Base-by-base conservation (phyloP, 92 coral and sea anemone species). In the Isaurus tuberculatus region DNA sequence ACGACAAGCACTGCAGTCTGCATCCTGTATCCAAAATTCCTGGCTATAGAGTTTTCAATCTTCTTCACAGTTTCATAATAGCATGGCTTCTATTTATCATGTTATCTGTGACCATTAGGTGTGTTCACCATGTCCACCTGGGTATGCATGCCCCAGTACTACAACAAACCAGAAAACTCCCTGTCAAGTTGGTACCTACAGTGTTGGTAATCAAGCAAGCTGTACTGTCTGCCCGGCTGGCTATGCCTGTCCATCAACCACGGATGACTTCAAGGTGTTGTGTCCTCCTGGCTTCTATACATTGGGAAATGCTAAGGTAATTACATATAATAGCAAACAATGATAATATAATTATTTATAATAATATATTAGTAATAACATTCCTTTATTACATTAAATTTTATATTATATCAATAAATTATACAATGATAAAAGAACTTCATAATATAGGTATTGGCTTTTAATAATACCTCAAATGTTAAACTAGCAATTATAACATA, bases 151-250 rank as follows among this genome's bases (percentile, higher is more conserved):
- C 64, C 98, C 98, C 33, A 83, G 88, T 37, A 92, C 97, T 0
- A 88, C 92, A 25, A 20, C 88, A 0, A 78, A 64, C 20, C 43
- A 55, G 23, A 88, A 84, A 88, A 80, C 10, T 9, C 88, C 61
- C 19, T 96, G 99, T 78, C 33, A 69, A 72, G 96, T 83, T 74
- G 99, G 99, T 16, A 94, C 94, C 29, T 96, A 79, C 83, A 96
- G 99, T 61, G 83, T 89, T 44, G 99, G 99, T 22, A 92, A 93
- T 20, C 95, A 94, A 61, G 91, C 83, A 34, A 84, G 84, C 83
- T 96, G 99, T 75, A 96, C 99, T 1, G 87, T 86, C n/a, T 96
- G 99, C 43, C 99, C 97, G 2, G 92, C 99, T 7, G 99, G 99
- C 20, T 96, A 87, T 75, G 93, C 98, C 20, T 96, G 99, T 64